Conservation (phyloP, 2,888 invertebrate genomes). For the Coenonympha arcania region DNA sequence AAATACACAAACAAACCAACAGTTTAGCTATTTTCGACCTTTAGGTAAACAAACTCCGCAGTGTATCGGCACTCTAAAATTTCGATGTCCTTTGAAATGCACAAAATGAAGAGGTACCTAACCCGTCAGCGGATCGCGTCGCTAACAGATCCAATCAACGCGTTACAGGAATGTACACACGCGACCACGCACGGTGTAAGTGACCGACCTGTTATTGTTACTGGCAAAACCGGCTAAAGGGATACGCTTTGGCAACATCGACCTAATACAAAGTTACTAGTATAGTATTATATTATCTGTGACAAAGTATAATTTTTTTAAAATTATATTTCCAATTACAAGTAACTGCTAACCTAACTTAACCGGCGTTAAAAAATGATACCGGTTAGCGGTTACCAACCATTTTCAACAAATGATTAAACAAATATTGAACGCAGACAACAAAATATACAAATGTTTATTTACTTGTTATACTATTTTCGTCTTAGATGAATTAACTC, state of each 20-base stretch:
- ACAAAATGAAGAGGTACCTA: slow-evolving; percentile 26
- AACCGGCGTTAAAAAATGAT: too few species aligned
- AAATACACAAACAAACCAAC: background rate
- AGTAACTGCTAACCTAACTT: too few species aligned
- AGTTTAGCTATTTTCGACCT: background rate
- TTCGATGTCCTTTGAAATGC: slow-evolving; percentile 25
- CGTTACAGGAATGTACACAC: slow-evolving; percentile 33
- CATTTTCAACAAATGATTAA: too few species aligned
- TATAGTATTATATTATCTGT: too few species aligned
- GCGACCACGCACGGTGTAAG: slow-evolving; percentile 20
- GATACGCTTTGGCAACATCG: background rate
- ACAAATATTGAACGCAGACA: too few species aligned
- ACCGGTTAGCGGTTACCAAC: too few species aligned
- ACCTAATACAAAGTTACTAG: too few species aligned
- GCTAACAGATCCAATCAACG: slow-evolving; percentile 40
- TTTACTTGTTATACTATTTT: too few species aligned
- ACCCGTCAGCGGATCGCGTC: slow-evolving; percentile 13
- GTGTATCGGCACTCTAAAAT: slow-evolving; percentile 13
- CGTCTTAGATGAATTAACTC: too few species aligned
- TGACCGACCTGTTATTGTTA: slow-evolving; percentile 31
- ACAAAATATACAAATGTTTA: too few species aligned
- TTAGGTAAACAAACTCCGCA: background rate
- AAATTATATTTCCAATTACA: too few species aligned
- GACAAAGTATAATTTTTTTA: too few species aligned
- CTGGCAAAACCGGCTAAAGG: slow-evolving; percentile 13